Evolutionary conservation across 2,113 vertebrate species (phyloP).

Genomic region (Proterorhinus semilunaris): DNA sequence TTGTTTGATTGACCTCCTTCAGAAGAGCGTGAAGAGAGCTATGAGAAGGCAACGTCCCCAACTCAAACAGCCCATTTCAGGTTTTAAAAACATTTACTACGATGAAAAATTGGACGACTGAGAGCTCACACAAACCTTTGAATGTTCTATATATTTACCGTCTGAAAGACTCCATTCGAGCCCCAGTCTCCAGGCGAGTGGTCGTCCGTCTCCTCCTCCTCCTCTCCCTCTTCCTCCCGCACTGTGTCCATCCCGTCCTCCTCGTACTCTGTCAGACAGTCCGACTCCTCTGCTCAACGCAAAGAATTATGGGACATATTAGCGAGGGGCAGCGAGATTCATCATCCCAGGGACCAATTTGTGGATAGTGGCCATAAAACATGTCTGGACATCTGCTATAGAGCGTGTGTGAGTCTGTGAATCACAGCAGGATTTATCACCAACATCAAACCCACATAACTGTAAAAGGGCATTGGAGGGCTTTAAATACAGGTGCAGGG

Average conservation of each 20-base stretch:
- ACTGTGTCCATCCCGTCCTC: slow-evolving; percentile 84
- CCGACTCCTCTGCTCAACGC: slow-evolving; percentile 82
- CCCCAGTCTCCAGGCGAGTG: slow-evolving; percentile 73
- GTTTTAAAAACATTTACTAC: too few relatives aligned
- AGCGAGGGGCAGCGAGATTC: slow-evolving; percentile 9
- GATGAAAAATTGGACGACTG: too few relatives aligned
- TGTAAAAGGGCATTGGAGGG: too few relatives aligned
- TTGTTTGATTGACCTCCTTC: too few relatives aligned
- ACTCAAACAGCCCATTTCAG: too few relatives aligned
- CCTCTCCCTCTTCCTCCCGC: slow-evolving; percentile 78
- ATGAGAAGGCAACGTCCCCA: too few relatives aligned
- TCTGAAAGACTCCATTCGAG: slow-evolving; percentile 73
- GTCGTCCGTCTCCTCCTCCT: slow-evolving; percentile 71
- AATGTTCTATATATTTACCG: slow-evolving; percentile 64
- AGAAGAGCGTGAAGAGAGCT: too few relatives aligned
- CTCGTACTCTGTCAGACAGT: slow-evolving; percentile 89
- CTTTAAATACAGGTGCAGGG: too few relatives aligned
- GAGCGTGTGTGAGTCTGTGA: slow-evolving; percentile 9
- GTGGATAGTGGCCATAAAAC: slow-evolving; percentile 26
- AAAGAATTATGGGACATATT: slow-evolving; percentile 45
- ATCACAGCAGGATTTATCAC: slow-evolving; percentile 26
- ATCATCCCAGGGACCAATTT: slow-evolving; percentile 1
- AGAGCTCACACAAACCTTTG: too few relatives aligned
- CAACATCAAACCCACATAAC: background rate
- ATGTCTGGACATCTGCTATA: slow-evolving; percentile 9